Conservation (phyloP, 2,797 vertebrate genomes). For the Mus minutoides region DNA sequence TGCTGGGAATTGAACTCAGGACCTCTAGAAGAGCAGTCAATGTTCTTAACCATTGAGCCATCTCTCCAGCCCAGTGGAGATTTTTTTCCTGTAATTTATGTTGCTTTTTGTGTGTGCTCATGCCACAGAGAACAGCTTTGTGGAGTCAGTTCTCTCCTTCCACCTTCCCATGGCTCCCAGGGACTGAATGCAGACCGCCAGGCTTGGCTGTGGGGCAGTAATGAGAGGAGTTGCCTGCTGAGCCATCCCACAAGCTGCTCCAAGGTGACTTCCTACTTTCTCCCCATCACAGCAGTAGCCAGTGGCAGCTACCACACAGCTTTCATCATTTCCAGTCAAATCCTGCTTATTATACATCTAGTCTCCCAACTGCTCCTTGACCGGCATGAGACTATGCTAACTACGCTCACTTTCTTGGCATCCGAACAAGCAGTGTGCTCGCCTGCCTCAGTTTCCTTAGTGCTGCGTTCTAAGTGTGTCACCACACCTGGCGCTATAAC, state of each 20-base stretch:
- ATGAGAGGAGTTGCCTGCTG: not conserved
- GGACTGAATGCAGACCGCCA: not conserved
- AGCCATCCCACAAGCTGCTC: not conserved
- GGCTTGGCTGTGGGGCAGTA: not conserved
- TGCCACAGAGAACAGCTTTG: not conserved
- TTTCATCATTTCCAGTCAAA: not conserved
- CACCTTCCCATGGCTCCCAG: not conserved
- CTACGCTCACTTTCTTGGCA: not conserved
- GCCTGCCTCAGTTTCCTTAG: not conserved
- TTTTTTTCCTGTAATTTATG: not conserved
- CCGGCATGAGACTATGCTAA: not conserved
- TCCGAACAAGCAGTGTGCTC: rapidly evolving
- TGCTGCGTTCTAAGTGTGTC: no score
- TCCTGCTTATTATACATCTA: not conserved
- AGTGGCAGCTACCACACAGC: not conserved
- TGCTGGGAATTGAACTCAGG: not conserved
- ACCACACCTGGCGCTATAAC: not conserved
- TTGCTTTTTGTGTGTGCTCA: not conserved
- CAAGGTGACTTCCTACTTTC: rapidly evolving
- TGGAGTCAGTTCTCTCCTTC: not conserved
- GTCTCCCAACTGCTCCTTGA: not conserved
- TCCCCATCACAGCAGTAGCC: no score
- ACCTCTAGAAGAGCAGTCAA: not conserved
- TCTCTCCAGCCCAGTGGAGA: not conserved
- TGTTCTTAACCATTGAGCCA: not conserved